phyloP scores from a whole-genome alignment of 2,113 vertebrate species.

The Oryzias curvinotus region DNA sequence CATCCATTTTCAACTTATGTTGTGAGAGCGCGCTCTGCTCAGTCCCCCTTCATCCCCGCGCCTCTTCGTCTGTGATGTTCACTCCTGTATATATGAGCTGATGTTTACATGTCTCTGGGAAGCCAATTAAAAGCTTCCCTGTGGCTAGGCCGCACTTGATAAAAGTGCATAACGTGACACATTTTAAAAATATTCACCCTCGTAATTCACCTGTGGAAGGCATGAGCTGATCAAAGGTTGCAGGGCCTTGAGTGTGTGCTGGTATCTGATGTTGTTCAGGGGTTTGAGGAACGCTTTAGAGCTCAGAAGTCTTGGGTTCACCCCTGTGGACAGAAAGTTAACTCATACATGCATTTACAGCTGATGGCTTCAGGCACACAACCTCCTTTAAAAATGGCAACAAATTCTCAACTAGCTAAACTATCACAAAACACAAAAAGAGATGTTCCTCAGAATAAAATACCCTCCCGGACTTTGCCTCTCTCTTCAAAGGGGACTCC shows the following conservation, averaged over 20 bases:
- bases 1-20: slow-evolving; percentile 16
- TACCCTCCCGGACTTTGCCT: no score
- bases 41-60: slow-evolving; percentile 8
- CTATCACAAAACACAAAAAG: no score
- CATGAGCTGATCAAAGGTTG: slow-evolving; percentile 40
- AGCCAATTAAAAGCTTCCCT: slow-evolving; percentile 71
- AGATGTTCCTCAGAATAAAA: no score
- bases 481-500: no score
- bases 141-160: slow-evolving; percentile 52
- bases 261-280: slow-evolving; percentile 14
- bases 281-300: slow-evolving; percentile 16
- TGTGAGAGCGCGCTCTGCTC: slow-evolving; percentile 14
- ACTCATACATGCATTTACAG: background rate
- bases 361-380: background rate
- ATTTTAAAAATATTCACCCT: slow-evolving; percentile 45
- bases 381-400: background rate
- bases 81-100: slow-evolving; percentile 47
- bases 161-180: slow-evolving; percentile 49
- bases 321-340: slow-evolving; percentile 5
- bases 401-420: background rate
- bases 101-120: slow-evolving; percentile 64
- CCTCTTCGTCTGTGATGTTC: slow-evolving; percentile 50
- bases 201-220: slow-evolving; percentile 45
- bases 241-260: slow-evolving; percentile 23
- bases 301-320: slow-evolving; percentile 3